Base-by-base conservation (phyloP, 2,113 vertebrate genomes). In the Coptodon rendalli region DNA sequence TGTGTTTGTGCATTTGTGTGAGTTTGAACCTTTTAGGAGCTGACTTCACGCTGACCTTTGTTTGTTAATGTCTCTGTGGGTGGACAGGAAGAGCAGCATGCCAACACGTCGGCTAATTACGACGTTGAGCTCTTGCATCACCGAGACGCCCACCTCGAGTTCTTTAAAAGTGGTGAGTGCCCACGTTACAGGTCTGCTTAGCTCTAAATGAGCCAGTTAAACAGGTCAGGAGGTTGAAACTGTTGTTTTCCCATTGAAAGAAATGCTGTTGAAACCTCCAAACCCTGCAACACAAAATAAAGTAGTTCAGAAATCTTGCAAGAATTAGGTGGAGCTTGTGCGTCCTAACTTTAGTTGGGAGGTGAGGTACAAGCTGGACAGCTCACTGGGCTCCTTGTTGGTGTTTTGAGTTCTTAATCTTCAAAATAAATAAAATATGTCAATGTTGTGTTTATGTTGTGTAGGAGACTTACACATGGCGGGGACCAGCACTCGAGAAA, bases 41-140 rank as follows among this genome's bases (percentile, higher is more conserved):
- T 6, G 16, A 81, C 40, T 31, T 57, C 27, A 61, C 1, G 14
- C 73, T 92, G n/a, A 94, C 78, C 34, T 31, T 36, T 66, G 2
- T 91, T 82, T 90, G 80, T 93, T 73, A 17, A 59, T 91, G 27
- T 93, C 22, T 92, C 45, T 92, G 94, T 85, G 94, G 88, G 36
- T 90, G 93, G 95, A 73, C 97, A 99, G 99, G 99, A 99, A 96
- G 99, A 99, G 90, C 99, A 99, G 48, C 99, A 99, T 57, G 99
- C 98, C 82, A 99, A 99, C 94, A 99, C 99, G 13, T 99, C 99
- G 4, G 99, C 98, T 85, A 99, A 99, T 95, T 99, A 99, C 2
- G 99, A 99, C 71, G 99, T 99, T 11, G 99, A 99, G 84, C 97
- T 99, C 2, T 97, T 99, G 91, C 99, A 99, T 95, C 98, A 99